A percentile compares a stretch with the other conserved stretches of the same genome.
Conservation (phyloP, 2,113 vertebrate genomes). For the Actenoides lindsayi region DNA sequence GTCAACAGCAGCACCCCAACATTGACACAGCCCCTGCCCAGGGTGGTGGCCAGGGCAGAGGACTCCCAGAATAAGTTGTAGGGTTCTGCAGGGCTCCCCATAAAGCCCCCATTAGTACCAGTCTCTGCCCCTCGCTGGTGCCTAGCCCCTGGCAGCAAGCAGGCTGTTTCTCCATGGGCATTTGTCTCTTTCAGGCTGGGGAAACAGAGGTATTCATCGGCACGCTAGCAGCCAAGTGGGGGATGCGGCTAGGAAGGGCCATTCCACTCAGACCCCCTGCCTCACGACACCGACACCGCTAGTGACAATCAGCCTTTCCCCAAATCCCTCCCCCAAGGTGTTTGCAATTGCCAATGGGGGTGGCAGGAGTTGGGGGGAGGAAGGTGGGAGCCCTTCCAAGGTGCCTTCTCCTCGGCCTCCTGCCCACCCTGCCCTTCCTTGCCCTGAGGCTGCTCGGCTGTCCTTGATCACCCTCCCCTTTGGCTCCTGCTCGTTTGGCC, state of each 20-base stretch:
- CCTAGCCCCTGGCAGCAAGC: not conserved
- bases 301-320: not conserved
- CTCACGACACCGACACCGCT: not conserved
- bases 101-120: fast-evolving
- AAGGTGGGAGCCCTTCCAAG: not conserved
- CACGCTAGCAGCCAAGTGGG: not conserved
- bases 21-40: not conserved
- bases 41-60: not conserved
- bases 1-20: not conserved
- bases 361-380: not conserved
- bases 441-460: not conserved
- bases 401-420: not conserved
- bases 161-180: not conserved
- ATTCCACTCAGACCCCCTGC: fast-evolving
- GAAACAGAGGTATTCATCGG: not conserved
- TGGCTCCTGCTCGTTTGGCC: slow-evolving; percentile 49
- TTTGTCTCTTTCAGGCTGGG: not conserved
- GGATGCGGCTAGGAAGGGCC: not conserved
- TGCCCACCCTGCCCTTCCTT: slow-evolving; percentile 40
- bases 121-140: not conserved
- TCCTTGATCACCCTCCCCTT: slow-evolving; percentile 38
- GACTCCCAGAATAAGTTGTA: not conserved
- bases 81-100: not conserved
- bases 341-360: not conserved
- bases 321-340: not conserved